Evolutionary conservation across 2,797 vertebrate genomes (phyloP), one percentile per base, ranked within the genome.

Genomic region (Chaenodraco wilsoni): DNA sequence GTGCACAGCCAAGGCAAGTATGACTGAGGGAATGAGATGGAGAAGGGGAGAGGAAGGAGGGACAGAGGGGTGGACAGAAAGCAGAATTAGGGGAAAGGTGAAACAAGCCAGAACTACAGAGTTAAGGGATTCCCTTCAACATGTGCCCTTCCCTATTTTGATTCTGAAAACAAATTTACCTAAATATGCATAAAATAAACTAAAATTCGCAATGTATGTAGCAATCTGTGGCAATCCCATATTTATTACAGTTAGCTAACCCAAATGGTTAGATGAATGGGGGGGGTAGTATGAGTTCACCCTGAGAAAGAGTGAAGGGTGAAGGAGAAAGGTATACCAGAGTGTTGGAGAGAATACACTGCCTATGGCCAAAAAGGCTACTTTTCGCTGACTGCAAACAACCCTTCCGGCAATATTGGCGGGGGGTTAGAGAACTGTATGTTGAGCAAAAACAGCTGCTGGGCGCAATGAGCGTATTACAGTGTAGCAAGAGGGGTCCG

Each of bases 161-260:
- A 73, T 69, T 61, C 51, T 69, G 12, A 40, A 82, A 33, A 60
- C 51, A 83, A 33, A 72, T 78, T 72, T 55, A 50, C 23, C 23
- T 27, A 56, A 66, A 74, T 59, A 37, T 69, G 48, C 40, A 80
- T 66, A 33, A 72, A 60, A 76, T 62, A 65, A 17, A 69, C 3
- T 40, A 9, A 65, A 76, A 75, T 52, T 67, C 48, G 66, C 73
- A 90, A 69, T 91, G 86, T 85, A 76, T 88, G 85, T 84, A 85
- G 83, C 84, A 90, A 88, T 88, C 82, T 90, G 85, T 81, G 74
- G 86, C 86, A 84, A 72, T 72, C 21, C 68, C 78, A 89, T 91
- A 57, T 78, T 70, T 79, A 91, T 82, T 65, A 62, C 55, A 82
- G 58, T 71, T 61, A 64, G 52, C n/a, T 21, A 21, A 21, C 76